Base-by-base conservation (phyloP, 2,797 vertebrate genomes). In the Eupleurogrammus muticus region DNA sequence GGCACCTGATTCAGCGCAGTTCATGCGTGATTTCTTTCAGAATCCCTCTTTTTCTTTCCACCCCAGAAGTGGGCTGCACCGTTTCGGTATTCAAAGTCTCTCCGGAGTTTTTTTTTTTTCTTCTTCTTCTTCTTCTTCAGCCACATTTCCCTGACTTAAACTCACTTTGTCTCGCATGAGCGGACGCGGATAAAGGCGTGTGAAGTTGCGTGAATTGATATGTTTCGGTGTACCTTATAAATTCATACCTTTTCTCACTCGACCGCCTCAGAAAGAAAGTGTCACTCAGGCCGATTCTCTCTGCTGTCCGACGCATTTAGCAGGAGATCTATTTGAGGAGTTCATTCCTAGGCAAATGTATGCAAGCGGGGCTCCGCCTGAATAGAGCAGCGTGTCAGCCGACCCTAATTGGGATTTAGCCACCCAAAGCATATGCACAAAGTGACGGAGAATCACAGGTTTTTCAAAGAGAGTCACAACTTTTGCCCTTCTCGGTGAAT, bases 351-450 rank as follows among this genome's bases (percentile, higher is more conserved):
- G 94, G 96, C 96, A 98, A 98, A 99, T 98, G 96, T 97, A 98
- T 98, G 96, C 97, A 96, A 94, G 91, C 92, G 91, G 93, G 92
- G 93, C 92, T 90, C 87, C 84, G 89, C 83, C 87, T 98, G 96
- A 99, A 99, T 97, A 84, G 97, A 93, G 94, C 94, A 95, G 95
- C 95, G 97, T 98, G 97, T 99, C 97, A 97, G 95, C 96, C 97
- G 97, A 95, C 96, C 96, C 97, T 99, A 98, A 99, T 98, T 98
- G 97, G 96, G 95, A 97, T 98, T 98, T 97, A 98, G 97, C 96
- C 96, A 98, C 96, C 96, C 94, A 95, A 95, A 95, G 95, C 96
- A 97, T 96, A 94, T 95, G 96, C 96, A 95, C 93, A 95, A 93
- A 96, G 94, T 96, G 95, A 95, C 95, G 94, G 95, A 96, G 95